These are phyloP conservation scores for Otus sunia DNA, from an alignment of 2,113 vertebrate species.

Conservation along the genomic window DNA sequence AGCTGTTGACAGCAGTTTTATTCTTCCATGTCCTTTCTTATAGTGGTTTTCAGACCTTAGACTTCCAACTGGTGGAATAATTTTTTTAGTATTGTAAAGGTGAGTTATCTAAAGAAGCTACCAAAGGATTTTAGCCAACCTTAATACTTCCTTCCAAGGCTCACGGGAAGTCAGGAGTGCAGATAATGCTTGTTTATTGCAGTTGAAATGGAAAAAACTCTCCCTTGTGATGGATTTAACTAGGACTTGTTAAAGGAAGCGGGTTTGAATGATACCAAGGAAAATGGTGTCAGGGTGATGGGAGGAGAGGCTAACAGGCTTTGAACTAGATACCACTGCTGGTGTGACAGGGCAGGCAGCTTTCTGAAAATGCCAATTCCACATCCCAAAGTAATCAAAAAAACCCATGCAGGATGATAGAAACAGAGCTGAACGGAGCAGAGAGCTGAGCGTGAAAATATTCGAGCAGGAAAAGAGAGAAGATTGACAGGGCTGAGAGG, in stretches of 20 bases:
- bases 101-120: neutral
- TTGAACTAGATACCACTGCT: neutral
- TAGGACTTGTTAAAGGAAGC: neutral
- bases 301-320: neutral
- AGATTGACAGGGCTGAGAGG: neutral
- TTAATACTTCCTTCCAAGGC: neutral
- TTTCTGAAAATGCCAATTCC: neutral
- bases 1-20: neutral
- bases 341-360: accelerated
- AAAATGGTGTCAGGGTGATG: neutral
- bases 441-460: neutral
- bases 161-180: neutral
- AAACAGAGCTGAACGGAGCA: neutral
- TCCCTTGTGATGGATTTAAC: neutral
- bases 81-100: neutral
- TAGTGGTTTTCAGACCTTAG: neutral
- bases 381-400: accelerated
- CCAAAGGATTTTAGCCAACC: neutral
- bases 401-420: neutral
- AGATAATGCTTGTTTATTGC: neutral
- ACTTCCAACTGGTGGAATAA: neutral
- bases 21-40: neutral
- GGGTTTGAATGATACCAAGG: neutral
- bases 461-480: neutral
- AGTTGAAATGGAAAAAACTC: neutral